Percentiles rank a stretch among this genome's conserved stretches.
Evolutionary conservation across 2,888 invertebrate species (phyloP).

Genomic region (Dusona sp.): DNA sequence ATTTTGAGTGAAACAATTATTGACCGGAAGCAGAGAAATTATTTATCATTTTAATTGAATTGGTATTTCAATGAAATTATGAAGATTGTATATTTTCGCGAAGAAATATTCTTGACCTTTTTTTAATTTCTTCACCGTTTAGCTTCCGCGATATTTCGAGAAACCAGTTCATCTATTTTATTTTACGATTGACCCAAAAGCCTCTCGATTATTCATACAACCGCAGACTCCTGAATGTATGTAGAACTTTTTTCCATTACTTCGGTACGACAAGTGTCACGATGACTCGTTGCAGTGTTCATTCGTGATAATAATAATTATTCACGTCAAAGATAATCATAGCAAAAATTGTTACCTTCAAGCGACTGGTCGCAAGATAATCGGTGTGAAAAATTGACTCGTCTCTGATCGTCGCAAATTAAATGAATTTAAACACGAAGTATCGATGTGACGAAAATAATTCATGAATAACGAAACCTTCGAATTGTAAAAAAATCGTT

Average conservation of each 20-base stretch:
- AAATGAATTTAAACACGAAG: not conserved
- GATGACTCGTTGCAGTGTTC: constrained; percentile 9
- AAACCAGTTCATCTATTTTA: constrained; percentile 8
- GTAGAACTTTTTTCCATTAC: not conserved
- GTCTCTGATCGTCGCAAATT: not conserved
- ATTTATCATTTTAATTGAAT: not conserved
- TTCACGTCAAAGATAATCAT: constrained; percentile 5
- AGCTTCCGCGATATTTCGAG: not conserved
- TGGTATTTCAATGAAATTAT: not conserved
- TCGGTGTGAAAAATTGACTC: not conserved
- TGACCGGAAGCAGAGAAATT: not conserved
- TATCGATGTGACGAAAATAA: not conserved
- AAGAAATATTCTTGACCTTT: not conserved
- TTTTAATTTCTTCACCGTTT: constrained; percentile 1
- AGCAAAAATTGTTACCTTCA: constrained; percentile 1
- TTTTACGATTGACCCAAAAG: not conserved
- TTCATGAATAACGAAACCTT: not conserved
- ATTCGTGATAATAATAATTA: constrained; percentile 13
- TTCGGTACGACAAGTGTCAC: constrained; percentile 8
- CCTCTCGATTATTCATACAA: constrained; percentile 12
- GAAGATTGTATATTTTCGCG: not conserved
- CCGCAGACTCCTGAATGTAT: not conserved
- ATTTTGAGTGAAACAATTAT: not conserved
- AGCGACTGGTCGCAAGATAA: constrained; percentile 19
- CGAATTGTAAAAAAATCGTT: not conserved